Conservation (phyloP, 2,888 invertebrate species). For the Thysanoteuthis rhombus region DNA sequence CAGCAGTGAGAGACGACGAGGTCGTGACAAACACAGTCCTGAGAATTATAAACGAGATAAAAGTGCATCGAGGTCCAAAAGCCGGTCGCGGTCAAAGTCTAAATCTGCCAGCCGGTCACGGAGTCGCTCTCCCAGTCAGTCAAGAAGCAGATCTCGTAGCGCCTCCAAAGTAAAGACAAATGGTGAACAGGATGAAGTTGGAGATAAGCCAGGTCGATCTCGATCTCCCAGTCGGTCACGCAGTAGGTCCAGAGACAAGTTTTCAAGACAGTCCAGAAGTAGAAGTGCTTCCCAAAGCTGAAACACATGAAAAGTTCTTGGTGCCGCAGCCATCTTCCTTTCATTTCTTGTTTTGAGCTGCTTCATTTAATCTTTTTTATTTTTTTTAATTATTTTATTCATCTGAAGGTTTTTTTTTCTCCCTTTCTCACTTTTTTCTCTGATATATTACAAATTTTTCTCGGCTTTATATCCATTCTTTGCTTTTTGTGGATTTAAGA, state of each 20-base stretch:
- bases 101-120: slow-evolving; percentile 31
- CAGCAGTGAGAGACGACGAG: slow-evolving; percentile 26
- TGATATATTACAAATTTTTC: neutral
- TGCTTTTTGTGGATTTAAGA: too few species aligned
- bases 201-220: neutral
- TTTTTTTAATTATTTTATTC: neutral
- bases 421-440: neutral
- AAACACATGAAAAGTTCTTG: neutral
- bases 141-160: slow-evolving; percentile 32
- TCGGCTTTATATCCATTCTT: neutral
- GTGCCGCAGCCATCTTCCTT: neutral
- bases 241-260: slow-evolving; percentile 34
- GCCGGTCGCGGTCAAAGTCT: slow-evolving; percentile 21
- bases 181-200: slow-evolving; percentile 31
- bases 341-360: neutral
- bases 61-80: slow-evolving; percentile 31
- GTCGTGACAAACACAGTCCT: slow-evolving; percentile 21
- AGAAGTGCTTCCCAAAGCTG: slow-evolving; percentile 33
- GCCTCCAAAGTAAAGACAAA: slow-evolving; percentile 28
- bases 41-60: neutral
- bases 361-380: neutral
- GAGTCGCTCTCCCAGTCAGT: slow-evolving; percentile 35
- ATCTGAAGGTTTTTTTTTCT: neutral
- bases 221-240: slow-evolving; percentile 20
- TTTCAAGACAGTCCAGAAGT: slow-evolving; percentile 34